A percentile compares a stretch with the other conserved stretches of the same genome.
Conservation (phyloP, 2,888 invertebrate genomes). For the Lepidochrysops patricia region DNA sequence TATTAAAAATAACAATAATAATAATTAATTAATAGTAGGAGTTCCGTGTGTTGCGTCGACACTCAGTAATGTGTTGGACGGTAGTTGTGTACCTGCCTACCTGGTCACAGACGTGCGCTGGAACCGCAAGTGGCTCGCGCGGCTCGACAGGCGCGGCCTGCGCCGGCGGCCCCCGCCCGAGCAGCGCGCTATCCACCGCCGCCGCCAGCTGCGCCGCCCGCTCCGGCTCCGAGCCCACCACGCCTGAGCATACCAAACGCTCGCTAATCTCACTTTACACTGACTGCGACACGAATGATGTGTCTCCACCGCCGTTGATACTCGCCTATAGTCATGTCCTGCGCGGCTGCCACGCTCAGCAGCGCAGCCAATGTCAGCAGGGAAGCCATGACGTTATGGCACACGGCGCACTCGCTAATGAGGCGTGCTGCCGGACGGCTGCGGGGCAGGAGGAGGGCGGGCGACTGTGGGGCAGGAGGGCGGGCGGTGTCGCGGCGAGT, state of each 20-base stretch:
- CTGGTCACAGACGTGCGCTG: slow-evolving; percentile 22
- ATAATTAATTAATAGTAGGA: too few species aligned
- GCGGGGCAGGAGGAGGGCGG: neutral
- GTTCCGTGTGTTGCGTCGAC: neutral
- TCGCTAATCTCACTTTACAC: neutral
- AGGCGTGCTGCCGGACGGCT: neutral
- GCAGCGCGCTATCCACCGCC: slow-evolving; percentile 24
- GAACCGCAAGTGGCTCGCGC: slow-evolving; percentile 22
- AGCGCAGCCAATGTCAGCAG: neutral
- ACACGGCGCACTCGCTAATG: slow-evolving; percentile 5
- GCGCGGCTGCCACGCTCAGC: neutral
- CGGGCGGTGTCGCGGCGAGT: neutral
- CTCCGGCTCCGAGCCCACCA: slow-evolving; percentile 23
- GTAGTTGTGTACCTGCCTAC: slow-evolving; percentile 13
- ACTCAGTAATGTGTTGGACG: slow-evolving; percentile 19
- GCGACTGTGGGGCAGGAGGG: slow-evolving; percentile 3
- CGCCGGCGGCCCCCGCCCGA: slow-evolving; percentile 19
- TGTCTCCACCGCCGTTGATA: slow-evolving; percentile 3
- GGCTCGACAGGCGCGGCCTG: slow-evolving; percentile 22
- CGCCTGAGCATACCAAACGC: slow-evolving; percentile 16
- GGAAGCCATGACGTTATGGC: neutral
- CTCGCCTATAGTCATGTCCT: slow-evolving; percentile 11
- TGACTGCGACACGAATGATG: neutral
- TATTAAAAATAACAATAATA: too few species aligned
- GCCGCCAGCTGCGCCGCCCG: slow-evolving; percentile 23